These are phyloP conservation scores for Drosophila ficusphila DNA, from an alignment of 1,140 invertebrate genomes.

Conservation along the genomic window DNA sequence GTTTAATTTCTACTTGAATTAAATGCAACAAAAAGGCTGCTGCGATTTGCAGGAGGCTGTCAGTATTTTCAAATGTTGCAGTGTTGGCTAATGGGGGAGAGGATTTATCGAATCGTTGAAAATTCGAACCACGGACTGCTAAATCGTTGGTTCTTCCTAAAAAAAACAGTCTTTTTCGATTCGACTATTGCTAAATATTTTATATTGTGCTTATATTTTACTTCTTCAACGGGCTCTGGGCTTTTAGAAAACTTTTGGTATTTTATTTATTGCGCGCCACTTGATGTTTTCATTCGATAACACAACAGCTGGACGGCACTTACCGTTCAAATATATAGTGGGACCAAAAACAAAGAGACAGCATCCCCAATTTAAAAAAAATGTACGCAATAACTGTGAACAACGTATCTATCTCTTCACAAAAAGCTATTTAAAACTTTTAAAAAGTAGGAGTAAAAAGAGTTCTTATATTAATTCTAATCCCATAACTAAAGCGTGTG, in stretches of 20 bases:
- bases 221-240: background rate
- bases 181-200: background rate
- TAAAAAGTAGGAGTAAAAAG: too few relatives aligned
- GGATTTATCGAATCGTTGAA: background rate
- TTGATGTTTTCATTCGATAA: background rate
- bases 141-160: background rate
- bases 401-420: too few relatives aligned
- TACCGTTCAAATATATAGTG: background rate
- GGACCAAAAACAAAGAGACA: background rate
- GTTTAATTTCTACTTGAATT: slow-evolving; percentile 23
- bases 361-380: too few relatives aligned
- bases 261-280: slow-evolving; percentile 19
- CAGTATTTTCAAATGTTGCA: slow-evolving; percentile 49
- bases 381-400: too few relatives aligned
- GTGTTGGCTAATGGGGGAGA: background rate
- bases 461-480: too few relatives aligned
- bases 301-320: slow-evolving; percentile 3
- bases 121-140: background rate
- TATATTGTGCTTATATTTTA: background rate
- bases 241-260: background rate
- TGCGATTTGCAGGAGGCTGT: slow-evolving; percentile 30
- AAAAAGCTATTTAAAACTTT: background rate
- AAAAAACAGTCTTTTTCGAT: background rate
- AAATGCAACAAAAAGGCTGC: slow-evolving; percentile 1
- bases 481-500: too few relatives aligned